These are phyloP conservation scores for Stichodactyla mertensii DNA, from an alignment of 64 coral and sea anemone genomes.

Conservation along the genomic window DNA sequence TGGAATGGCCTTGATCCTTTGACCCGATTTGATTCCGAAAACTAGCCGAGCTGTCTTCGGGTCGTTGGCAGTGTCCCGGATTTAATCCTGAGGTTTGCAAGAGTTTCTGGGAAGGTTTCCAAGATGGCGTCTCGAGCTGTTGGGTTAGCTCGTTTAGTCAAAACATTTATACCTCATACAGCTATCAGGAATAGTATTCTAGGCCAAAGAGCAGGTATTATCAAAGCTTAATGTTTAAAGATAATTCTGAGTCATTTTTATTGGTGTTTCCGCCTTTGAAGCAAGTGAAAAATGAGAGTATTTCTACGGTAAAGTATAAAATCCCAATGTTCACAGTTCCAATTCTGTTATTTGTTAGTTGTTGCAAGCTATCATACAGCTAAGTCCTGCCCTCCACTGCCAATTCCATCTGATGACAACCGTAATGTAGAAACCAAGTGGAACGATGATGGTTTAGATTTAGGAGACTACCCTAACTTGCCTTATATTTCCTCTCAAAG, in stretches of 20 bases:
- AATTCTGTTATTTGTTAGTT: background rate
- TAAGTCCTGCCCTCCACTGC: conserved; percentile 13
- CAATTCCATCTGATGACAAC: conserved; percentile 71
- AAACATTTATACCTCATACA: background rate
- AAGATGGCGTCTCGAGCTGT: conserved; percentile 27
- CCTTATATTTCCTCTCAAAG: conserved; percentile 74
- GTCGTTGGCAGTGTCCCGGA: background rate
- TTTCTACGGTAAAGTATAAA: background rate
- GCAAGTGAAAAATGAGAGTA: background rate
- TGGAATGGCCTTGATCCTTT: no score
- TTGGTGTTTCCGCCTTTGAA: background rate
- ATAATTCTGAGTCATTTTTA: background rate
- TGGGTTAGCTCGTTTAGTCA: conserved; percentile 7
- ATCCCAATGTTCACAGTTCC: background rate
- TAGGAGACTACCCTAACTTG: conserved; percentile 87
- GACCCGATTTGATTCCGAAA: background rate
- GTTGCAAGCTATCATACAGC: conserved; percentile 19
- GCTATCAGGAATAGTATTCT: background rate
- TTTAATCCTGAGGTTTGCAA: background rate
- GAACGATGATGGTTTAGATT: conserved; percentile 76
- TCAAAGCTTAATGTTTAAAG: background rate
- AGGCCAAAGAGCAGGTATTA: conserved; percentile 8
- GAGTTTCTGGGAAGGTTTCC: conserved; percentile 12
- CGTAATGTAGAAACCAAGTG: conserved; percentile 62
- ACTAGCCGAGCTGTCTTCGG: background rate